A percentile compares a stretch with the other conserved stretches of the same genome.
phyloP scores from a whole-genome alignment of 2,113 vertebrate species.

The Carassius auratus region DNA sequence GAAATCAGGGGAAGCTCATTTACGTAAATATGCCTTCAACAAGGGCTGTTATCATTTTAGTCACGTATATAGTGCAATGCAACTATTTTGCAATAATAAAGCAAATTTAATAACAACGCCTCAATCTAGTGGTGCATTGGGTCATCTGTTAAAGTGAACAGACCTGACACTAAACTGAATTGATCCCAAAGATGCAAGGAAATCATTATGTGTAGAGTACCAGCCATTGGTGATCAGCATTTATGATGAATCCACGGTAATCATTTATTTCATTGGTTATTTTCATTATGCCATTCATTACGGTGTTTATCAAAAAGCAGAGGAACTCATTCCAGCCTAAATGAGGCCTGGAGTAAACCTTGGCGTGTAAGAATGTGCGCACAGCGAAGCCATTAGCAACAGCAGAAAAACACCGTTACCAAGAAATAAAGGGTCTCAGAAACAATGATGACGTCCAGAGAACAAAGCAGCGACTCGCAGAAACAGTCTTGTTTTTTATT shows the following conservation, averaged over 20 bases:
- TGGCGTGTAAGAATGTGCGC: slow-evolving; percentile 28
- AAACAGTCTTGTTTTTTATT: slow-evolving; percentile 17
- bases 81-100: slow-evolving; percentile 34
- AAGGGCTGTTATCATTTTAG: neutral
- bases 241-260: slow-evolving; percentile 10
- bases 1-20: slow-evolving; percentile 18
- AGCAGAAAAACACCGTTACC: slow-evolving; percentile 44
- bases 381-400: slow-evolving; percentile 46
- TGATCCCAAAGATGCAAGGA: slow-evolving; percentile 38
- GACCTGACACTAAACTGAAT: slow-evolving; percentile 8
- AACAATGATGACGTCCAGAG: slow-evolving; percentile 16
- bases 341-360: slow-evolving; percentile 47
- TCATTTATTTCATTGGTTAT: slow-evolving; percentile 16
- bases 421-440: slow-evolving; percentile 38
- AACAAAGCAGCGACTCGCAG: slow-evolving; percentile 11
- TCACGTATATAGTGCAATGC: slow-evolving; percentile 19
- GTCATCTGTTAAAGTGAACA: neutral
- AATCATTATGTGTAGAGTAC: slow-evolving; percentile 13
- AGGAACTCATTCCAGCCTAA: slow-evolving; percentile 46
- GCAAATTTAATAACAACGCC: neutral
- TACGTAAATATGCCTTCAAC: slow-evolving; percentile 5
- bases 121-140: slow-evolving; percentile 15
- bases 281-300: slow-evolving; percentile 21
- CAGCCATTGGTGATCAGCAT: slow-evolving; percentile 19
- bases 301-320: slow-evolving; percentile 48